Evolutionary conservation across 1,140 invertebrate genomes (phyloP).

Genomic region (Calycopis cecrops): DNA sequence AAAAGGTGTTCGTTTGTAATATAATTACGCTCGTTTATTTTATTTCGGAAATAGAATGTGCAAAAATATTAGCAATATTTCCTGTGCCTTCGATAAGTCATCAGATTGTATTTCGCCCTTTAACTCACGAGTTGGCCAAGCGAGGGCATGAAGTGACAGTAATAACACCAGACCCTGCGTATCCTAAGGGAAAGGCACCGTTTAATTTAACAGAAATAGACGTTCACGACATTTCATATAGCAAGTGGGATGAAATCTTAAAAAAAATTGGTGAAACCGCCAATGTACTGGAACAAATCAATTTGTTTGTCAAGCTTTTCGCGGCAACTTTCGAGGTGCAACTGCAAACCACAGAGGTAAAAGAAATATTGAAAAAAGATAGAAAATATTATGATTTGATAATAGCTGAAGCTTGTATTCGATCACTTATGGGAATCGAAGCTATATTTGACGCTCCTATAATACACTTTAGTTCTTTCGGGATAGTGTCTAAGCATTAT

Average conservation of each 20-base stretch:
- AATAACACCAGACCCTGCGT: conserved; percentile 39
- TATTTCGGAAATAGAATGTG: conserved; percentile 18
- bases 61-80: conserved; percentile 38
- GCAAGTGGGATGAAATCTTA: conserved; percentile 27
- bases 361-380: conserved; percentile 37
- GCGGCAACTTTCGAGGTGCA: conserved; percentile 34
- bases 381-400: conserved; percentile 44
- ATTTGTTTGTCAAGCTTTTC: conserved; percentile 24
- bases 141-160: no score
- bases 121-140: conserved; percentile 34
- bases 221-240: conserved; percentile 30
- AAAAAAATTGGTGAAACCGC: conserved; percentile 11
- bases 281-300: conserved; percentile 21
- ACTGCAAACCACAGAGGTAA: conserved; percentile 34
- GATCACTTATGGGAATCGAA: conserved; percentile 38
- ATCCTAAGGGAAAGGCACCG: conserved; percentile 18
- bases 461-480: conserved; percentile 52
- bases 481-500: conserved; percentile 27
- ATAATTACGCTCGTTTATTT: not conserved
- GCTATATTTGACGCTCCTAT: conserved; percentile 56
- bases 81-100: conserved; percentile 36
- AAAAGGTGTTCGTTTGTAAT: not conserved
- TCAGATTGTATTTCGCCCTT: conserved; percentile 34
- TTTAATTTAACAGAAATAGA: conserved; percentile 27
- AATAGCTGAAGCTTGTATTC: conserved; percentile 36